Evolutionary conservation across 2,888 invertebrate species (phyloP), one percentile per base, ranked within the genome.

Genomic region (Keiferia lycopersicella): DNA sequence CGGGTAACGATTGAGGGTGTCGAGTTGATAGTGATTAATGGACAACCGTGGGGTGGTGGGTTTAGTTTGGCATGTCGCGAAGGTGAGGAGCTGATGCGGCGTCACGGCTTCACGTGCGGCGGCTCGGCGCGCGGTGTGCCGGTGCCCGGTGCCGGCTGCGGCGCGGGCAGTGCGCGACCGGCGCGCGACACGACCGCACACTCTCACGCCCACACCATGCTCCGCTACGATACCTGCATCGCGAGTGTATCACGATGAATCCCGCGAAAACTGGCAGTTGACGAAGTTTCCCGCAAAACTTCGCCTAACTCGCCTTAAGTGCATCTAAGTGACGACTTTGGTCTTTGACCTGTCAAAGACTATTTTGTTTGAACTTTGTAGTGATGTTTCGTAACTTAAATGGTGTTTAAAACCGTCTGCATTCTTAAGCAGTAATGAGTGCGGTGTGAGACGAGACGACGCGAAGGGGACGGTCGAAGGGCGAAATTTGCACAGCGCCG

Each of bases 181-280:
- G 85, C 87, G 80, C 81, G 89, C 90, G 85, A 75, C 74, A 81
- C 73, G 86, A 77, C 79, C 87, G 84, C 88, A 87, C 84, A 81
- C 80, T 77, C 78, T 20, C 50, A 38, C 74, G 68, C 68, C 68
- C 77, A 74, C 74, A 71, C 64, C 77, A 81, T 81, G 82, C 79
- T 80, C 78, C 74, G 65, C 69, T 48, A 11, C 38, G 69, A 66
- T 66, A 69, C 66, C 68, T 64, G 50, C 63, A 67, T 68, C 72
- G 74, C 70, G 75, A 72, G 73, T 73, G 65, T 68, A 66, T 65
- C 38, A 12, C 26, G 16, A 30, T n/a, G 30, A 68, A 83, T 80
- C 79, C 75, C 83, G 81, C 80, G 75, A 81, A 77, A 73, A 73
- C 67, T 72, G 73, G 71, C 73, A 76, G 76, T 84, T 81, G 67